Conservation (phyloP, 92 coral and sea anemone species). For the Phenganax subtilis region DNA sequence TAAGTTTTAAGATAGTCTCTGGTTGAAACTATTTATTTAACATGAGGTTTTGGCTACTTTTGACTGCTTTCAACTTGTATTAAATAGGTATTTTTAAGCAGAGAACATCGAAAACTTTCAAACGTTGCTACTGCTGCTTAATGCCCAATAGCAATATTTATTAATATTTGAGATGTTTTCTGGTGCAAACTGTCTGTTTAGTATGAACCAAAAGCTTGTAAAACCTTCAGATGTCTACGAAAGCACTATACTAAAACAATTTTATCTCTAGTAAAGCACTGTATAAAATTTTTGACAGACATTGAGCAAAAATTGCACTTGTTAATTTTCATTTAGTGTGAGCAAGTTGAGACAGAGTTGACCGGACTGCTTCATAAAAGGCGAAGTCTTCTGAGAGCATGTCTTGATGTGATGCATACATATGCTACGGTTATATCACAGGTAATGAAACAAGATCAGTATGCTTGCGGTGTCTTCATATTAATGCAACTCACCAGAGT, state of each 20-base stretch:
- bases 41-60: too few species aligned
- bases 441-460: slow-evolving; percentile 17
- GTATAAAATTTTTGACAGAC: background rate
- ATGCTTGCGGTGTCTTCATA: background rate
- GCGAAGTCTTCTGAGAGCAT: slow-evolving; percentile 69
- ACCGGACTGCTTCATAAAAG: slow-evolving; percentile 82
- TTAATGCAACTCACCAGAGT: background rate
- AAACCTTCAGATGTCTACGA: background rate
- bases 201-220: background rate
- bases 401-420: slow-evolving; percentile 85
- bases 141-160: background rate
- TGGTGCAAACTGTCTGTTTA: background rate
- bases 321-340: slow-evolving; percentile 59
- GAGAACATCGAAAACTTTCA: background rate
- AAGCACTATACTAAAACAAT: too few species aligned
- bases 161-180: background rate
- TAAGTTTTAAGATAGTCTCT: too few species aligned
- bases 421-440: slow-evolving; percentile 95
- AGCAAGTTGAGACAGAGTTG: slow-evolving; percentile 89
- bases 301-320: background rate
- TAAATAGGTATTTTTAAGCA: too few species aligned
- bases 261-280: too few species aligned
- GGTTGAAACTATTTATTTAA: too few species aligned
- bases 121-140: background rate
- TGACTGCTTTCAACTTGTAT: too few species aligned